phyloP scores from a whole-genome alignment of 1,140 invertebrate genomes.

The Apis dorsata region DNA sequence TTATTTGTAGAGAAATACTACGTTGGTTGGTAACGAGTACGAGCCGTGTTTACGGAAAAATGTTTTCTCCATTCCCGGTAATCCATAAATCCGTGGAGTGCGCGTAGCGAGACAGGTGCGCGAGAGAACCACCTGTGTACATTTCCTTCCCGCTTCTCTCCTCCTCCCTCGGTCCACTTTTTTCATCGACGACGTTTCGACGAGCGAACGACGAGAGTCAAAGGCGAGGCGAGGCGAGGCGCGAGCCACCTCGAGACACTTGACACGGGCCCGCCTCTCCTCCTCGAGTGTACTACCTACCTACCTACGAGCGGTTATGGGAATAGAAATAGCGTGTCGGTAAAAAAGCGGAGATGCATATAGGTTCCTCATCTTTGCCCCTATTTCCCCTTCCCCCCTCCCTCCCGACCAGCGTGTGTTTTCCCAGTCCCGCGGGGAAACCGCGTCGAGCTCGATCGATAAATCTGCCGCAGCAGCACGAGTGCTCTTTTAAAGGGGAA shows the following conservation, averaged over 20 bases:
- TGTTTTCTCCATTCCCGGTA: background rate
- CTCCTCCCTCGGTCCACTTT: background rate
- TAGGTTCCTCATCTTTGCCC: conserved; percentile 14
- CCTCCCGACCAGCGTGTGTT: background rate
- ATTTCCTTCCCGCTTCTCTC: conserved; percentile 1
- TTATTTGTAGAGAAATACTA: too few relatives aligned
- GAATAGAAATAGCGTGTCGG: conserved; percentile 34
- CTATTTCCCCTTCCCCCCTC: conserved; percentile 15
- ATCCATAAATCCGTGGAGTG: background rate
- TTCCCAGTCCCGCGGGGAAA: background rate
- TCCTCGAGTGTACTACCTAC: conserved; percentile 57
- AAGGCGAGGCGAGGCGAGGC: conserved; percentile 5
- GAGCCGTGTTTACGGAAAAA: background rate
- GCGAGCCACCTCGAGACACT: conserved; percentile 42
- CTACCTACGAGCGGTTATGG: conserved; percentile 15
- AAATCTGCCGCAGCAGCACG: background rate
- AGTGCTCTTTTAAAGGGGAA: background rate
- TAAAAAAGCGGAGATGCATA: conserved; percentile 23
- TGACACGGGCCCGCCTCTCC: conserved; percentile 57
- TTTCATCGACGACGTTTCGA: conserved; percentile 31
- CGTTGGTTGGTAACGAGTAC: too few relatives aligned
- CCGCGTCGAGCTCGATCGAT: conserved; percentile 14
- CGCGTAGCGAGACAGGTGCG: background rate
- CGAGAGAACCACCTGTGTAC: conserved; percentile 19
- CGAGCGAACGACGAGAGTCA: conserved; percentile 13